phyloP scores from a whole-genome alignment of 2,113 vertebrate genomes.

The Colinus virginianus region DNA sequence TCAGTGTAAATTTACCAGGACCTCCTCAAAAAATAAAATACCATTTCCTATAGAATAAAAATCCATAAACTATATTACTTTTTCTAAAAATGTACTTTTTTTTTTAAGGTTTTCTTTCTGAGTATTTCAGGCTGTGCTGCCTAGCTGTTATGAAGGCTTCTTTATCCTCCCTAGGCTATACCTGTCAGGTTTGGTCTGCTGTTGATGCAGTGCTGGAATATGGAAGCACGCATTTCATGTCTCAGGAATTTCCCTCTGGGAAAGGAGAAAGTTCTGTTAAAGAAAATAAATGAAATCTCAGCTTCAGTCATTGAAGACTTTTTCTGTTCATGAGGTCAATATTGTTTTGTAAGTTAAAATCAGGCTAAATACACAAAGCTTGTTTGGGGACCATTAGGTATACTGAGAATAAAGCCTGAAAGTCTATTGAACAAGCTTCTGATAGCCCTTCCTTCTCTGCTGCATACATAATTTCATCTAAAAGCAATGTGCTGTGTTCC shows the following conservation, averaged over 20 bases:
- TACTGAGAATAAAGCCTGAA: neutral
- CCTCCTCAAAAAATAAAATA: neutral
- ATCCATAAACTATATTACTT: neutral
- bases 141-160: constrained; percentile 46
- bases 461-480: neutral
- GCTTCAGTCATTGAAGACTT: neutral
- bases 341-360: neutral
- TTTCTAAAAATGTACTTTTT: neutral
- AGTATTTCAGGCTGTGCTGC: constrained; percentile 24
- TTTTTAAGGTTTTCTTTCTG: constrained; percentile 2
- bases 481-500: neutral
- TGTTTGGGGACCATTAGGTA: neutral
- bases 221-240: neutral
- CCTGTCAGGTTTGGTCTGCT: constrained; percentile 52
- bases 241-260: neutral
- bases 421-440: neutral
- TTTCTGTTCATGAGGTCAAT: neutral
- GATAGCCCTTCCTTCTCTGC: neutral
- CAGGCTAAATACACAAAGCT: neutral
- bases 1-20: neutral
- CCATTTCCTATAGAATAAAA: neutral
- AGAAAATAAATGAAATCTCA: neutral
- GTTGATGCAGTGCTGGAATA: constrained; percentile 33
- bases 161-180: constrained; percentile 54
- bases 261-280: neutral